Conservation (phyloP, 1,140 invertebrate species). For the Bathynomus jamesi region DNA sequence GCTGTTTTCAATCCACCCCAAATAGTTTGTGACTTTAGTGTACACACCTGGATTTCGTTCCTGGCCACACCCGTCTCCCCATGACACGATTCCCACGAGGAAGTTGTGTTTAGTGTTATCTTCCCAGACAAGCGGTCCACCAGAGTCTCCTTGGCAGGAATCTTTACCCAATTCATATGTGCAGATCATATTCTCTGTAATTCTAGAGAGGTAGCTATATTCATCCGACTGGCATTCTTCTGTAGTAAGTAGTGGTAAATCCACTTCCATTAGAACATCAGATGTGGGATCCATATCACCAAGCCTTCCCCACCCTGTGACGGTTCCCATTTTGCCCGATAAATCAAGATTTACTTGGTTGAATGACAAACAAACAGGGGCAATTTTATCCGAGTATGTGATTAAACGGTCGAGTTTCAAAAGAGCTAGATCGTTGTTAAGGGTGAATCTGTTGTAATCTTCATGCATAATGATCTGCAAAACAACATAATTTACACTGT, state of each 20-base stretch:
- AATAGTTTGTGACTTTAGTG: constrained; percentile 46
- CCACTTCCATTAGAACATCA: constrained; percentile 51
- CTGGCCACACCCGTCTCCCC: constrained; percentile 57
- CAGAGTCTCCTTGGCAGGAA: constrained; percentile 48
- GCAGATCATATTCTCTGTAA: constrained; percentile 35
- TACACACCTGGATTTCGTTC: constrained; percentile 51
- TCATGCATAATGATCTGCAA: constrained; percentile 41
- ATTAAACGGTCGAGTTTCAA: constrained; percentile 48
- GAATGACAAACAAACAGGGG: constrained; percentile 59
- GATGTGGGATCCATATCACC: constrained; percentile 55
- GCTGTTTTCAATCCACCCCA: constrained; percentile 43
- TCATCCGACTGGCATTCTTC: constrained; percentile 29
- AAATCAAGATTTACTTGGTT: constrained; percentile 45
- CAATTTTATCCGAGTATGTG: constrained; percentile 49
- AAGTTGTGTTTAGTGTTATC: constrained; percentile 42
- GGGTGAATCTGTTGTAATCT: constrained; percentile 41
- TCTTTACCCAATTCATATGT: constrained; percentile 23
- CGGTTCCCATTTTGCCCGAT: constrained; percentile 49
- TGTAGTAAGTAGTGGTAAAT: constrained; percentile 51
- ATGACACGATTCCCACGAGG: constrained; percentile 58
- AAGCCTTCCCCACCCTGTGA: constrained; percentile 64
- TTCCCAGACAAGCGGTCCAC: constrained; percentile 64
- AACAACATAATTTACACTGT: not conserved
- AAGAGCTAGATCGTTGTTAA: constrained; percentile 57
- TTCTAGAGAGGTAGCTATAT: constrained; percentile 21